phyloP scores from a whole-genome alignment of 2,797 vertebrate genomes.

The Danionella dracula region DNA sequence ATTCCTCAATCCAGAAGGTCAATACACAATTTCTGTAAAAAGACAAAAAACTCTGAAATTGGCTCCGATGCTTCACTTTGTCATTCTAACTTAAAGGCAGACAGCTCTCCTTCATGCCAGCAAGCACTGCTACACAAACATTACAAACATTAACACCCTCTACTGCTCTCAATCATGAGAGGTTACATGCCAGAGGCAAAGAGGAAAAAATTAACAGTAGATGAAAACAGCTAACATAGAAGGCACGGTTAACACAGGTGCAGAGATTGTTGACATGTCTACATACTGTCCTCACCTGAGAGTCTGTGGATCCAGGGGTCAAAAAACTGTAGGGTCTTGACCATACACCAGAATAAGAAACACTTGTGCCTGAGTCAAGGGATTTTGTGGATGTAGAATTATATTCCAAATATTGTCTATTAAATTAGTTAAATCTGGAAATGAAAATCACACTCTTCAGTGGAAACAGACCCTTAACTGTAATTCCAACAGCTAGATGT shows the following conservation, averaged over 20 bases:
- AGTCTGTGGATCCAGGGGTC: constrained; percentile 9
- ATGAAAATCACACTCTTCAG: constrained; percentile 30
- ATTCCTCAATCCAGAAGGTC: constrained; percentile 52
- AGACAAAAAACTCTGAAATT: no score
- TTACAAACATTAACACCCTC: constrained; percentile 34
- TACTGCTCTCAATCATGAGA: constrained; percentile 25
- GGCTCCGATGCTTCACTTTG: constrained; percentile 52
- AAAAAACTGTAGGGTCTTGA: constrained; percentile 6
- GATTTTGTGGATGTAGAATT: constrained; percentile 14
- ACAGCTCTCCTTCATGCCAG: constrained; percentile 28
- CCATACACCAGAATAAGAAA: neutral
- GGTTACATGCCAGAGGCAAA: constrained; percentile 25
- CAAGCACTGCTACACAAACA: constrained; percentile 19
- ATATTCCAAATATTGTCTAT: constrained; percentile 28
- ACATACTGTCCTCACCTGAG: constrained; percentile 5
- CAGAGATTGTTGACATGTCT: constrained; percentile 35
- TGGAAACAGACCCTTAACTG: constrained; percentile 21
- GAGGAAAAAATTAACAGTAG: constrained; percentile 39
- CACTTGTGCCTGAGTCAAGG: constrained; percentile 12
- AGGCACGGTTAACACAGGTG: constrained; percentile 38
- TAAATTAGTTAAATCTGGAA: constrained; percentile 25
- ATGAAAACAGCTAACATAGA: constrained; percentile 38
- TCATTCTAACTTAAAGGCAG: constrained; percentile 20
- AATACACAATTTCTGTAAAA: no score
- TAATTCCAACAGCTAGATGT: constrained; percentile 26